Evolutionary conservation across 2,888 invertebrate species (phyloP).

Genomic region (Spatulosminthurus flaviceps): DNA sequence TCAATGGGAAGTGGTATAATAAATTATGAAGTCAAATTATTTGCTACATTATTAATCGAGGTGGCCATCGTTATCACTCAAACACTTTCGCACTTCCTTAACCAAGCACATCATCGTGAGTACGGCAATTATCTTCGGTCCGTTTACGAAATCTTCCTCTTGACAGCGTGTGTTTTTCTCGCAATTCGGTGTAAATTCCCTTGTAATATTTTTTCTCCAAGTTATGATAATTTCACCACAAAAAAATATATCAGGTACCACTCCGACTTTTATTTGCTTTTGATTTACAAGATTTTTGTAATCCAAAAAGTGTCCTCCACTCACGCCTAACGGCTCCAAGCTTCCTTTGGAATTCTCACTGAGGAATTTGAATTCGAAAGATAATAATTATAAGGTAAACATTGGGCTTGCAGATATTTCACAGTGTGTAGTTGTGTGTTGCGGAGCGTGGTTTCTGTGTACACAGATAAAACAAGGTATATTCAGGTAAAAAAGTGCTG

Average conservation of each 20-base stretch:
- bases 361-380: background rate
- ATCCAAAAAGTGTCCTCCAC: background rate
- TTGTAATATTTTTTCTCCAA: background rate
- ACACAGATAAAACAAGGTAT: too few relatives aligned
- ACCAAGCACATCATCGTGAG: constrained; percentile 40
- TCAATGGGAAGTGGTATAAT: background rate
- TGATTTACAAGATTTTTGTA: background rate
- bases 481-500: too few relatives aligned
- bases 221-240: background rate
- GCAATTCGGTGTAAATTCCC: too few relatives aligned
- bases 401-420: background rate
- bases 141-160: too few relatives aligned
- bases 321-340: too few relatives aligned
- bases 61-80: constrained; percentile 37
- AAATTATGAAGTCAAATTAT: constrained; percentile 22
- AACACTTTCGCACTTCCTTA: constrained; percentile 47
- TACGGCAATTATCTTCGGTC: too few relatives aligned
- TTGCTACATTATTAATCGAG: constrained; percentile 28
- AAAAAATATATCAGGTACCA: background rate
- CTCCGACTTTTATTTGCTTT: background rate
- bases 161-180: too few relatives aligned
- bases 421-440: too few relatives aligned
- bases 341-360: background rate
- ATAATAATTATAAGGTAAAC: constrained; percentile 5
- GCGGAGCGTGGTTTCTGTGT: too few relatives aligned